A percentile compares a stretch with the other conserved stretches of the same genome.
These are phyloP conservation scores for Automeris io DNA, from an alignment of 2,888 invertebrate species.

Conservation along the genomic window DNA sequence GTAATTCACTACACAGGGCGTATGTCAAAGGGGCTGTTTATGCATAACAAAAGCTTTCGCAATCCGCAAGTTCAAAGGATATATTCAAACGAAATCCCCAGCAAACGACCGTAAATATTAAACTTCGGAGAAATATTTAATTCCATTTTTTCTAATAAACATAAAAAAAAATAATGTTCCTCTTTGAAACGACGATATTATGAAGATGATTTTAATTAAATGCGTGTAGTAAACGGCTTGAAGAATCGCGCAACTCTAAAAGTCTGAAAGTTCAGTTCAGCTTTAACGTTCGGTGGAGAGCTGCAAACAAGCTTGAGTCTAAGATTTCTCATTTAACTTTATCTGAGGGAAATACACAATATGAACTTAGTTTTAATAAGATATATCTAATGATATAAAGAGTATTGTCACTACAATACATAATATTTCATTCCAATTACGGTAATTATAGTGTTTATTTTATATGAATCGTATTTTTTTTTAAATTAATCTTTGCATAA, in stretches of 20 bases:
- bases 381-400: no score
- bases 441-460: no score
- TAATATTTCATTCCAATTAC: no score
- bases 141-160: neutral
- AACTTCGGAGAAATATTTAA: neutral
- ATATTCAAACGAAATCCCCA: neutral
- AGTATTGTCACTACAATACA: no score
- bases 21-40: neutral
- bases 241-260: neutral
- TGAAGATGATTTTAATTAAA: neutral
- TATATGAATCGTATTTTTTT: no score
- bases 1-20: no score
- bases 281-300: neutral
- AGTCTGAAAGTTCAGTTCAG: slow-evolving; percentile 1
- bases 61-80: neutral
- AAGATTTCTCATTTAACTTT: neutral
- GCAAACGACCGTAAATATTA: neutral
- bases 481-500: no score
- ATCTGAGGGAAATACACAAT: neutral
- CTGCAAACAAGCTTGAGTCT: neutral
- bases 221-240: neutral
- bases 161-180: neutral
- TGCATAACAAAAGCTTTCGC: neutral
- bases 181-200: neutral
- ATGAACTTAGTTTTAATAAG: no score